A percentile compares a stretch with the other conserved stretches of the same genome.
Conservation (phyloP, 2,113 vertebrate species). For the Halcyon malimbica region DNA sequence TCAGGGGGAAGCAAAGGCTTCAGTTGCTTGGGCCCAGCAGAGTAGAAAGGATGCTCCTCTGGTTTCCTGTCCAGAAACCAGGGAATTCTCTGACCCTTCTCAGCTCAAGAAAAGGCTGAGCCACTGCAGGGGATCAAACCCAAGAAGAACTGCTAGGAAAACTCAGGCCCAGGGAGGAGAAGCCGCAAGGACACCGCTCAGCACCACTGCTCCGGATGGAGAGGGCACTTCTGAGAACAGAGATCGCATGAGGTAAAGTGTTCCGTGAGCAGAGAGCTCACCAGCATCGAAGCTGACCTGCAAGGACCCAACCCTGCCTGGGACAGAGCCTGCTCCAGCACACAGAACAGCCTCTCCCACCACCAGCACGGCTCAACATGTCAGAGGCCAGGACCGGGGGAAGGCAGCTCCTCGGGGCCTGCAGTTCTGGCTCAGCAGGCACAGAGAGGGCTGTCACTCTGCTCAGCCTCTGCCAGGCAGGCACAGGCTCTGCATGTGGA, state of each 20-base stretch:
- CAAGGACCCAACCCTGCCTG: neutral
- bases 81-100: neutral
- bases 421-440: neutral
- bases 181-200: neutral
- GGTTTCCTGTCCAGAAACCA: neutral
- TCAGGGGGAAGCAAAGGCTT: neutral
- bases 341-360: neutral
- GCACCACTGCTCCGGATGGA: neutral
- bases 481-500: neutral
- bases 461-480: neutral
- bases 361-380: neutral
- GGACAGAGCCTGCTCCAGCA: neutral
- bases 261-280: neutral
- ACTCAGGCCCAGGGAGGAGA: neutral
- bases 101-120: neutral
- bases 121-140: neutral
- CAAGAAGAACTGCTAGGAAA: neutral
- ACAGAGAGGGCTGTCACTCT: neutral
- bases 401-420: neutral
- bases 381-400: neutral
- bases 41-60: neutral
- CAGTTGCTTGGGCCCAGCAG: neutral
- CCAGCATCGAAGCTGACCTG: rapidly evolving
- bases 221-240: neutral
- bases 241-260: neutral